Conservation (phyloP, 30 jellyfish, hydroid and myxozoan species). For the Rhopilema esculentum region DNA sequence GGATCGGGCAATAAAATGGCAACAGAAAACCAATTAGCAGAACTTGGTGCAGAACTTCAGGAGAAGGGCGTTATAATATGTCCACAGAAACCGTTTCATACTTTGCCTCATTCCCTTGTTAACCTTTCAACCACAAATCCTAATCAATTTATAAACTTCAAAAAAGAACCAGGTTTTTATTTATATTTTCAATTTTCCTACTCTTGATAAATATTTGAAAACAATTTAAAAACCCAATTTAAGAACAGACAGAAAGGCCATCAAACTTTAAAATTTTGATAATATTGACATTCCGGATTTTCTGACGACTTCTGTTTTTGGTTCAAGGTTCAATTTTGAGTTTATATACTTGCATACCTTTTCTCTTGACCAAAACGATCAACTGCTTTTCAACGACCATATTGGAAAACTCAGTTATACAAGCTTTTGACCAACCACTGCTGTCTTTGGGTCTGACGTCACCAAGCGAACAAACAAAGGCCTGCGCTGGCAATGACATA, state of each 20-base stretch:
- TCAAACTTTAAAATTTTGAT: background rate
- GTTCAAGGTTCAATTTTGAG: background rate
- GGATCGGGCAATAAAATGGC: too few species aligned
- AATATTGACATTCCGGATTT: background rate
- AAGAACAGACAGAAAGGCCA: background rate
- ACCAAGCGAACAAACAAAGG: conserved; percentile 75
- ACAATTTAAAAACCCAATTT: background rate
- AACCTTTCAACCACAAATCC: background rate
- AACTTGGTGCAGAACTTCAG: too few species aligned
- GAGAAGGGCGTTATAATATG: too few species aligned
- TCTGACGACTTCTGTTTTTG: background rate
- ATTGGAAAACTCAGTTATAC: conserved; percentile 48
- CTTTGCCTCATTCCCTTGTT: too few species aligned
- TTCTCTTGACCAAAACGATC: conserved; percentile 68
- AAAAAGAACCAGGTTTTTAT: background rate
- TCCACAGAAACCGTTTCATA: too few species aligned
- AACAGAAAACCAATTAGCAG: too few species aligned
- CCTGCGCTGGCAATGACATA: conserved; percentile 84
- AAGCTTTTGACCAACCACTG: conserved; percentile 38
- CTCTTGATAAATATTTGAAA: background rate
- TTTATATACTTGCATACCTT: conserved; percentile 41
- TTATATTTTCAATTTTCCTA: background rate
- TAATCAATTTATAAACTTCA: too few species aligned
- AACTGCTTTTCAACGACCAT: conserved; percentile 79
- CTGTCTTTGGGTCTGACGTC: conserved; percentile 58